A percentile compares a stretch with the other conserved stretches of the same genome.
phyloP scores from a whole-genome alignment of 2,113 vertebrate species.

The Albula glossodonta region DNA sequence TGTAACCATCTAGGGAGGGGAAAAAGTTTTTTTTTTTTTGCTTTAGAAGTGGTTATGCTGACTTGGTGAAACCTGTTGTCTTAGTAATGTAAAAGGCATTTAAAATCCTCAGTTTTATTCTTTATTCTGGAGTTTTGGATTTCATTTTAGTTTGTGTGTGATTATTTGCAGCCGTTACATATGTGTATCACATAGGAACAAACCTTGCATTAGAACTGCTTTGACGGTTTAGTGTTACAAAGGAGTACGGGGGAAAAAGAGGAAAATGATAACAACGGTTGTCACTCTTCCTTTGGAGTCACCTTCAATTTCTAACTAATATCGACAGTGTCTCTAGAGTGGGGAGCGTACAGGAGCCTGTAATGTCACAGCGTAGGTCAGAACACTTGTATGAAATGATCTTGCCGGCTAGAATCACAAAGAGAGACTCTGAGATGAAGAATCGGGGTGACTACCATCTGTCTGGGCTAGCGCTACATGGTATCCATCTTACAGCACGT shows the following conservation, averaged over 20 bases:
- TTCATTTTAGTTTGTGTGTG: too few relatives aligned
- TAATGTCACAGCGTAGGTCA: conserved; percentile 42
- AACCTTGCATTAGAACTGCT: too few relatives aligned
- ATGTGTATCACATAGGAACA: too few relatives aligned
- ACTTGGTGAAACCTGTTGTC: conserved; percentile 16
- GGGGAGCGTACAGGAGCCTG: conserved; percentile 19
- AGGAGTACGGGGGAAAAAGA: too few relatives aligned
- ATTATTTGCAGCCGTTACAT: too few relatives aligned
- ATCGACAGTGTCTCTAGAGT: background rate
- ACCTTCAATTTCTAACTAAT: background rate
- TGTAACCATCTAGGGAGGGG: conserved; percentile 48
- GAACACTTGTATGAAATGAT: conserved; percentile 49
- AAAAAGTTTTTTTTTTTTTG: background rate
- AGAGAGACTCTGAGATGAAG: conserved; percentile 32
- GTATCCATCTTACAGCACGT: conserved; percentile 40
- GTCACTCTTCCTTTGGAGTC: background rate
- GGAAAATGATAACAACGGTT: too few relatives aligned
- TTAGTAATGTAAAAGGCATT: background rate
- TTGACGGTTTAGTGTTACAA: too few relatives aligned
- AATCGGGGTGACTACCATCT: conserved; percentile 39
- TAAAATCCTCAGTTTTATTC: background rate
- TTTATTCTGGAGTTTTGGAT: background rate
- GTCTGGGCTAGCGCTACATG: conserved; percentile 18
- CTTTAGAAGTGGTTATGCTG: background rate
- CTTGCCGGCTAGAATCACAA: conserved; percentile 14